Evolutionary conservation across 2,113 vertebrate species (phyloP), one percentile per base, ranked within the genome.

Genomic region (Microcebus griseorufus): DNA sequence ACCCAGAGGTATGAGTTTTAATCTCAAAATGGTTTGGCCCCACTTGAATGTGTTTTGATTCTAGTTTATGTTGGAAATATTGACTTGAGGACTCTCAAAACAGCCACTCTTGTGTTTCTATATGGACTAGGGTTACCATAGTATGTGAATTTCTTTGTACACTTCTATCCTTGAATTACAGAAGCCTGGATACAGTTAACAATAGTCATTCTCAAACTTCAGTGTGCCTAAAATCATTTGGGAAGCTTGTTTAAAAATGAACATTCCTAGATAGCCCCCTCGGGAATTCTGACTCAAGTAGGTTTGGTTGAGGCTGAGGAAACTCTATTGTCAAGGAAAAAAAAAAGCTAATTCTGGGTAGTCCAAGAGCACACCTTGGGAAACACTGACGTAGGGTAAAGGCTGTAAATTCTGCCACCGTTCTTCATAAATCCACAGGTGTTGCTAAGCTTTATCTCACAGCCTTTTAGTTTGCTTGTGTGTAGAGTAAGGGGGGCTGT

Each of bases 91-190:
- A 45, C 53, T 16, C 23, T 92, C 51, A 81, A 13, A 53, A 69
- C 75, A 75, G 48, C 55, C 32, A 81, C 3, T 13, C 12, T 69
- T 48, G 32, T 42, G 34, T 67, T 75, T 73, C 75, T 67, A 0
- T 81, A 1, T 6, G 18, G 45, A 5, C 10, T 58, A 2, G n/a
- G 2, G 4, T 67, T 37, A 22, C 32, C 20, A 4, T 0, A 22
- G 79, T 58, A 32, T 7, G n/a, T 55, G 22, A 22, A 32, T 81
- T 84, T 62, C 82, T 95, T 60, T 60, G 18, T 23, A 9, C 6
- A 27, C 25, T 42, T 14, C 12, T 29, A 29, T 42, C 3, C 8
- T 51, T 0, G 7, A 45, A 11, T 78, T 22, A 27, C 6, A 73
- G 79, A 51, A 87, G 18, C 22, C 37, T 62, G 48, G 27, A 0